Conservation (phyloP, 2,113 vertebrate genomes). For the Sardina pilchardus region DNA sequence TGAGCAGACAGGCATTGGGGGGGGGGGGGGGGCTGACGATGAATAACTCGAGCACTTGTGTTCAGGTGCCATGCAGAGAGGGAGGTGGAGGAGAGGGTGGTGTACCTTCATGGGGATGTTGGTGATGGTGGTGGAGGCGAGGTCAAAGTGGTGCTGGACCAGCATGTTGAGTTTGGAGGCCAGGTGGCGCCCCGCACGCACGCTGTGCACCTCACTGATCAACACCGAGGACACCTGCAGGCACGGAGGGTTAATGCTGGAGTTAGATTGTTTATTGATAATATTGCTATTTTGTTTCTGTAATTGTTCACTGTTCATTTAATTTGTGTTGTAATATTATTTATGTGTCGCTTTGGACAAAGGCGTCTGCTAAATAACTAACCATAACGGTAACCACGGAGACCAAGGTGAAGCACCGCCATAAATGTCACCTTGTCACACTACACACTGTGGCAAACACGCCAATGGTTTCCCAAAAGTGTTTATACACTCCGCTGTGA, state of each 20-base stretch:
- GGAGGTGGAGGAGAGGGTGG: slow-evolving; percentile 26
- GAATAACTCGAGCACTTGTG: background rate
- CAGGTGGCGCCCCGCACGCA: slow-evolving; percentile 91
- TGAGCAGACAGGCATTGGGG: background rate
- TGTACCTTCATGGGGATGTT: slow-evolving; percentile 99
- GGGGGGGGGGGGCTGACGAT: background rate
- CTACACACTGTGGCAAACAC: background rate
- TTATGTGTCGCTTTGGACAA: too few species aligned
- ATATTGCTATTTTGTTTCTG: too few species aligned
- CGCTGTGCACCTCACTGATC: slow-evolving; percentile 94
- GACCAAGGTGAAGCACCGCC: background rate
- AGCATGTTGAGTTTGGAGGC: slow-evolving; percentile 93
- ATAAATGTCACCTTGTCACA: background rate
- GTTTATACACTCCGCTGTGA: background rate
- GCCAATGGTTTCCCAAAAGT: background rate
- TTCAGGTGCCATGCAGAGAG: background rate
- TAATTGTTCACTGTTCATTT: too few species aligned
- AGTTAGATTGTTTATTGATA: too few species aligned
- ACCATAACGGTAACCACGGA: too few species aligned
- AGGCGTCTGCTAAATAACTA: too few species aligned
- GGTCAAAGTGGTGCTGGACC: slow-evolving; percentile 97
- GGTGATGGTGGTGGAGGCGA: slow-evolving; percentile 97
- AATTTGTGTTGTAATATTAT: too few species aligned
- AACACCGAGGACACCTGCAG: slow-evolving; percentile 80
- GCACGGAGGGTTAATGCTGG: too few species aligned